These are phyloP conservation scores for Neoarius graeffei DNA, from an alignment of 2,113 vertebrate species.

Conservation along the genomic window DNA sequence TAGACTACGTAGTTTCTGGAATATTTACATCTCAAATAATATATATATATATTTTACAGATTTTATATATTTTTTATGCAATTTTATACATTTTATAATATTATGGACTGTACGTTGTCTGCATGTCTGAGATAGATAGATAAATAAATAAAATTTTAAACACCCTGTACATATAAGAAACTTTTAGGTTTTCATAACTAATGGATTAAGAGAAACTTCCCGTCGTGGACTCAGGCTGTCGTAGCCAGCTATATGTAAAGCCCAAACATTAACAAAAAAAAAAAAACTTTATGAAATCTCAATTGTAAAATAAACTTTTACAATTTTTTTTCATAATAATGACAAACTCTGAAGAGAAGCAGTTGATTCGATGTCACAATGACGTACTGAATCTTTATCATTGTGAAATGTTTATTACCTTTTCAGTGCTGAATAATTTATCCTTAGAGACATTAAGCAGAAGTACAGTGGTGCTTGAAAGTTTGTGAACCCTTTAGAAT, in stretches of 20 bases:
- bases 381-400: neutral
- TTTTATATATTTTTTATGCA: no score
- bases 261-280: no score
- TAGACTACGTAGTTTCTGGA: no score
- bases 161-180: neutral
- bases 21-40: no score
- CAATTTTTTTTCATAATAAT: neutral
- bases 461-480: no score
- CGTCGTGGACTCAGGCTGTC: neutral
- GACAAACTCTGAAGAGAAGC: neutral
- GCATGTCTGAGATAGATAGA: no score
- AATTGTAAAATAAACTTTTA: neutral
- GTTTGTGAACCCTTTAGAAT: no score
- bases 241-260: neutral
- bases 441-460: no score
- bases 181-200: neutral
- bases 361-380: neutral
- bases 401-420: neutral
- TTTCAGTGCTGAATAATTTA: neutral
- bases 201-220: neutral
- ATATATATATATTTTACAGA: no score
- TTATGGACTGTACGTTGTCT: no score
- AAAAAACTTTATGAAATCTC: neutral
- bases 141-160: no score
- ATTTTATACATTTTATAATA: no score